Conservation (phyloP, 2,113 vertebrate species). For the Ailurus styani region DNA sequence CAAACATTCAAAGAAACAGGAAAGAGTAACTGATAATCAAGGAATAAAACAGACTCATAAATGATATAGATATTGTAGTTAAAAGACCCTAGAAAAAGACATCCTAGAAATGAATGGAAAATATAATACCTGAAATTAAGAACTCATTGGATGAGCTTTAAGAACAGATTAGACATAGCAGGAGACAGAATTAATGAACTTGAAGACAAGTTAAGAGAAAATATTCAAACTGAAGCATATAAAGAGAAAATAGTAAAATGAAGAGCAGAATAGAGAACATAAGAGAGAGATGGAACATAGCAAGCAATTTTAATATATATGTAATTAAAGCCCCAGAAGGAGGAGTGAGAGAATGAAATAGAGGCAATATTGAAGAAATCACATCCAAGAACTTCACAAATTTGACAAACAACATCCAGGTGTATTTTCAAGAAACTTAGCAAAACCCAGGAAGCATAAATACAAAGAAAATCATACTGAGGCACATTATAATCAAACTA, state of each 20-base stretch:
- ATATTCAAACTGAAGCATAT: neutral
- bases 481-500: neutral
- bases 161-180: neutral
- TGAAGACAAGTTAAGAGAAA: neutral
- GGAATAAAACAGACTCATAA: neutral
- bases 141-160: neutral
- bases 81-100: neutral
- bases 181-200: neutral
- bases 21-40: neutral
- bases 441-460: neutral
- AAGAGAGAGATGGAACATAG: neutral
- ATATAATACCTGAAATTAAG: neutral
- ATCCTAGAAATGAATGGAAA: neutral
- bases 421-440: slow-evolving; percentile 20
- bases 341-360: neutral
- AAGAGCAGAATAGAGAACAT: neutral
- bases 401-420: neutral
- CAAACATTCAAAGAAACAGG: neutral
- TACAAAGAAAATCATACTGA: neutral
- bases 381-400: neutral
- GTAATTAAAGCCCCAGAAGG: neutral
- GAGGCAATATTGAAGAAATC: neutral
- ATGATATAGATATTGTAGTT: neutral
- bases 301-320: neutral
- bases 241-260: neutral